Base-by-base conservation (phyloP, 2,888 invertebrate species). In the Chrysomela aeneicollis region DNA sequence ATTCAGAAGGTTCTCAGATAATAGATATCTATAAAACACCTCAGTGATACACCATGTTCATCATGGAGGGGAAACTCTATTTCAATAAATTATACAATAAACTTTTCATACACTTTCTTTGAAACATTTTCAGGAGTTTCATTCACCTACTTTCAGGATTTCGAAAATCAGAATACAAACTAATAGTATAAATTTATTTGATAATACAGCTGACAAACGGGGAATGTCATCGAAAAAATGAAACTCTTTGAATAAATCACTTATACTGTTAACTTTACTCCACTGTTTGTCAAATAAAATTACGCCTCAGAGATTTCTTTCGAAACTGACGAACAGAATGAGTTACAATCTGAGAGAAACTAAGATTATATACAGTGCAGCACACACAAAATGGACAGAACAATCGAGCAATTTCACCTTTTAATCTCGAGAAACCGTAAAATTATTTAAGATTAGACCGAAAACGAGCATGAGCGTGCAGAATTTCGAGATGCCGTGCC, bases 201-300 rank as follows among this genome's bases (percentile, higher is more conserved):
- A 78, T 80, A 80, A 81, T 81, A 81, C 79, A 81, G 79, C 77
- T 81, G 81, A 81, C 79, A 81, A 81, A 80, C 77, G 78, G 81
- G 81, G 81, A 81, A 81, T 81, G 81, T 81, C 80, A 73, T 77
- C 77, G 78, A 79, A 77, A 42, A 78, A 71, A 71, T 74, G 70
- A 72, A 73, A 73, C 53, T 68, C 59, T 66, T 59, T 42, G 65
- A 59, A 63, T 62, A 66, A 63, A 66, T 71, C 54, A 59, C 60
- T 64, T 70, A 69, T 66, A 60, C 61, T 65, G 55, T 67, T n/a
- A 67, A 60, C 60, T 57, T 67, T 63, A 59, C 71, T 73, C 76
- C 76, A 69, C 76, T 74, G 74, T 77, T 76, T 76, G 76, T 75
- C 76, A 76, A 76, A 76, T 69, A 71, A 74, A 75, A 74, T 68